A percentile compares a stretch with the other conserved stretches of the same genome.
Conservation (phyloP, 2,113 vertebrate species). For the Phylloscopus whistleri region DNA sequence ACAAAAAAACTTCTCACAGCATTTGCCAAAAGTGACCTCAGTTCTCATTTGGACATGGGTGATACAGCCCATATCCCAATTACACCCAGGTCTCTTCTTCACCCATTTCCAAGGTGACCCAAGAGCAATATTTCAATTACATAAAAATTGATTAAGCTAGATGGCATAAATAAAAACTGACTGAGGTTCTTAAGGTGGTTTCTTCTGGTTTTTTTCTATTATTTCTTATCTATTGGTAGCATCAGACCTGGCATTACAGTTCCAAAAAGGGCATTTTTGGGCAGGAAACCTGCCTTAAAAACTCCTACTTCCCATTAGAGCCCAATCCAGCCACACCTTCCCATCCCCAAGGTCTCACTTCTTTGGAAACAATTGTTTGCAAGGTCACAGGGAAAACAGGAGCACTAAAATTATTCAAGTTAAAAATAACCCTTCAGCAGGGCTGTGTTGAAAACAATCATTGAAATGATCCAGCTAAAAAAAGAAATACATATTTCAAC, state of each 20-base stretch:
- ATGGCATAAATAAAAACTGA: not conserved
- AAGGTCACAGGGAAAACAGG: not conserved
- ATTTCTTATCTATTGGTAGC: not conserved
- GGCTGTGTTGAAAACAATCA: not conserved
- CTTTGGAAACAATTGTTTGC: not conserved
- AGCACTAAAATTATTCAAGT: not conserved
- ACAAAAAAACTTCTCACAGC: not conserved
- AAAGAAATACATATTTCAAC: not conserved
- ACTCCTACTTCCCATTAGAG: not conserved
- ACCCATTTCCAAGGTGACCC: not conserved
- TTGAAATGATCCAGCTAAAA: not conserved
- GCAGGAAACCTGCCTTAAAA: not conserved
- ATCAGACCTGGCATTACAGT: not conserved
- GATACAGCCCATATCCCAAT: not conserved
- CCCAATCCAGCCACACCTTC: not conserved
- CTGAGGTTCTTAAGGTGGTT: not conserved
- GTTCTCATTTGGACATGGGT: not conserved
- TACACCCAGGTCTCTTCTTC: not conserved
- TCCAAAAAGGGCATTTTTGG: not conserved
- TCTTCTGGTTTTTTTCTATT: not conserved
- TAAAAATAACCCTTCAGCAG: constrained; percentile 7
- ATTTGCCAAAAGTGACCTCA: not conserved
- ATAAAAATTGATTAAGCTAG: not conserved
- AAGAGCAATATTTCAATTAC: not conserved
- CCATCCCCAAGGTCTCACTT: not conserved